Conservation (phyloP, 2,113 vertebrate species). For the Oceanites oceanicus region DNA sequence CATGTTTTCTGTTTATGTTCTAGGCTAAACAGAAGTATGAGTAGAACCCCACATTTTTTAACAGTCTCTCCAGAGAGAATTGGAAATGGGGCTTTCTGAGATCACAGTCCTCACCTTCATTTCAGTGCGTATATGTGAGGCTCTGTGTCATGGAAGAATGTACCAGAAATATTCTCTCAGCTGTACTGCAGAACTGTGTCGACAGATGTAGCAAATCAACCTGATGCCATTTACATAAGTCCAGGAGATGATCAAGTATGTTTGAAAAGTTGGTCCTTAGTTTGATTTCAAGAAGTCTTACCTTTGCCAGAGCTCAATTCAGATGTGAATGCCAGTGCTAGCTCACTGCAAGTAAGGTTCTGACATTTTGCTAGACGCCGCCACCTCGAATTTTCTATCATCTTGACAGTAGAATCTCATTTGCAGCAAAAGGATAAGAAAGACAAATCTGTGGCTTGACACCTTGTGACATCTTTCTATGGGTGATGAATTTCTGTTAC, state of each 20-base stretch:
- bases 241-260: neutral
- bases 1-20: neutral
- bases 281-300: neutral
- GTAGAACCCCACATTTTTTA: neutral
- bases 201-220: neutral
- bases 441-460: constrained; percentile 71
- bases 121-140: neutral
- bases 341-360: constrained; percentile 27
- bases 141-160: neutral
- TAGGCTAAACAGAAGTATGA: neutral
- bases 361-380: constrained; percentile 51
- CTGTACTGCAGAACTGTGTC: neutral
- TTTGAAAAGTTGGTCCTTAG: neutral
- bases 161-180: constrained; percentile 1
- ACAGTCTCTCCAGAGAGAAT: neutral
- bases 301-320: neutral
- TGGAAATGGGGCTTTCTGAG: neutral
- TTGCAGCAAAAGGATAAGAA: constrained; percentile 70
- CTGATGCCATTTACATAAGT: neutral
- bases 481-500: constrained; percentile 68
- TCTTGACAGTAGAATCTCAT: constrained; percentile 73
- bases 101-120: neutral
- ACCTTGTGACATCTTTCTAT: constrained; percentile 63
- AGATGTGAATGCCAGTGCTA: constrained; percentile 16
- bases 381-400: constrained; percentile 60